These are phyloP conservation scores for Temnothorax longispinosus DNA, from an alignment of 1,140 invertebrate genomes.

Conservation along the genomic window DNA sequence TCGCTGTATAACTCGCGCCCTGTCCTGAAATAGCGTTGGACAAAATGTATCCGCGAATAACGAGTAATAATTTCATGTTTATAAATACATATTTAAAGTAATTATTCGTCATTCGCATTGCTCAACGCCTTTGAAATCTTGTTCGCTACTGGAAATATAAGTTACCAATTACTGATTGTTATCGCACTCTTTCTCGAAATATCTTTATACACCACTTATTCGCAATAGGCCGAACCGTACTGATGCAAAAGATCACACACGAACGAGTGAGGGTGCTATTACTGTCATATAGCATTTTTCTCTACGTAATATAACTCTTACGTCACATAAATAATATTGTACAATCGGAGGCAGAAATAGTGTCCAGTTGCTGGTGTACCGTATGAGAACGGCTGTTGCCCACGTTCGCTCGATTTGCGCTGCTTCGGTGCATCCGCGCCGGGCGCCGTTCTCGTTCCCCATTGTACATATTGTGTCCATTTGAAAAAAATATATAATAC, in stretches of 20 bases:
- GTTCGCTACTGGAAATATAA: slow-evolving; percentile 10
- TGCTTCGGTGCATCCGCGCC: not conserved
- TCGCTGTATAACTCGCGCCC: slow-evolving; percentile 47
- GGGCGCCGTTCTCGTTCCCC: slow-evolving; percentile 19
- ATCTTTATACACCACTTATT: slow-evolving; percentile 7
- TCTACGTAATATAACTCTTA: slow-evolving; percentile 25
- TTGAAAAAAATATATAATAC: slow-evolving; percentile 66
- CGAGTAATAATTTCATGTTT: slow-evolving; percentile 17
- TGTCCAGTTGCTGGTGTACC: slow-evolving; percentile 1
- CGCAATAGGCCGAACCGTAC: slow-evolving; percentile 27
- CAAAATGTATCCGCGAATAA: not conserved
- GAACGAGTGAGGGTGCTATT: slow-evolving; percentile 40
- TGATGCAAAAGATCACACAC: slow-evolving; percentile 41
- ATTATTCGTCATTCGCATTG: slow-evolving; percentile 27
- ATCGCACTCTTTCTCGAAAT: slow-evolving; percentile 19
- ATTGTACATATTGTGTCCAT: slow-evolving; percentile 68
- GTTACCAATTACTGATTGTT: slow-evolving; percentile 28
- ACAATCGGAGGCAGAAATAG: slow-evolving; percentile 28
- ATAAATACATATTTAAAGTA: slow-evolving; percentile 8
- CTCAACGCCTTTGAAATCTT: not conserved
- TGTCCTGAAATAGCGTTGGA: slow-evolving; percentile 58
- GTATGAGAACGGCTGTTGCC: not conserved
- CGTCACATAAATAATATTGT: slow-evolving; percentile 63
- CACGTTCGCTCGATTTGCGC: slow-evolving; percentile 13
- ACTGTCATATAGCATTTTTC: slow-evolving; percentile 27